These are phyloP conservation scores for Melanargia galathea DNA, from an alignment of 2,888 invertebrate genomes.

Conservation along the genomic window DNA sequence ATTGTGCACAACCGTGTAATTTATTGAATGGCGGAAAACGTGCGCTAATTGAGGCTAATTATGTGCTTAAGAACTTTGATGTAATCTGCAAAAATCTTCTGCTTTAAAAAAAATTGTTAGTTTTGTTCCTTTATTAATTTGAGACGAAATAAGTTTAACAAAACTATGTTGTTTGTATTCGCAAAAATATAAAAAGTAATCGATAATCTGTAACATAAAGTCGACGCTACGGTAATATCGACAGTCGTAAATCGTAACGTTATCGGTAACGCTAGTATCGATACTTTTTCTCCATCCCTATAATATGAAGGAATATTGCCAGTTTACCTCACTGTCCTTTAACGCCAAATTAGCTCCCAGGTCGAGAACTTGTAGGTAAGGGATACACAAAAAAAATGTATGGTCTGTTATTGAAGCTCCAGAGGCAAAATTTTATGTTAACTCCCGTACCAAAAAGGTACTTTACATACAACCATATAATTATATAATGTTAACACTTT, in stretches of 20 bases:
- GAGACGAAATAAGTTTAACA: not conserved
- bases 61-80: constrained; percentile 3
- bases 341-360: not conserved
- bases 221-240: not conserved
- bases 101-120: not conserved
- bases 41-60: not conserved
- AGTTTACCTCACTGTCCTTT: constrained; percentile 29
- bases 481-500: not conserved
- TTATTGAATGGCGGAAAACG: constrained; percentile 50
- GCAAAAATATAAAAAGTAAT: too few species aligned
- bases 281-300: not conserved
- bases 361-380: constrained; percentile 43
- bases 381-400: constrained; percentile 58
- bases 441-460: constrained; percentile 37
- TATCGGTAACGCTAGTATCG: not conserved
- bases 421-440: constrained; percentile 57
- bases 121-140: too few species aligned
- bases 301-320: constrained; percentile 20
- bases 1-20: constrained; percentile 61
- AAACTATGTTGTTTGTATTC: not conserved
- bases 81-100: constrained; percentile 10
- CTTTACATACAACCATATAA: not conserved
- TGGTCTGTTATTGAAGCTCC: constrained; percentile 54
- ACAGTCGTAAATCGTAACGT: not conserved
- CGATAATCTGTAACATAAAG: too few species aligned